Conservation (phyloP, 2,113 vertebrate species). For the Aegithalos caudatus region DNA sequence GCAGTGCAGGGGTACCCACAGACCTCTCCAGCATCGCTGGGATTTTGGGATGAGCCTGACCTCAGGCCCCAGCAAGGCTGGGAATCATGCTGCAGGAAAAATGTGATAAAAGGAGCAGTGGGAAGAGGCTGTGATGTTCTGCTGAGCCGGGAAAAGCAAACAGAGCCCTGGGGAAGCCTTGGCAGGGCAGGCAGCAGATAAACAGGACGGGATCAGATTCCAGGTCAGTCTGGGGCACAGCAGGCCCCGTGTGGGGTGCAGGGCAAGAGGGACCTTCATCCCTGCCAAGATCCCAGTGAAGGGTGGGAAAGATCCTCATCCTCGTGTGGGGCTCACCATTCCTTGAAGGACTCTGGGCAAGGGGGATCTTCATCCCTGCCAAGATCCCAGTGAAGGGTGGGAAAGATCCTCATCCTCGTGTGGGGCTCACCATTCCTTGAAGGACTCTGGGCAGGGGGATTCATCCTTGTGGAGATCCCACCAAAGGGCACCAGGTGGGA, state of each 20-base stretch:
- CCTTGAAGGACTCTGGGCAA: not conserved
- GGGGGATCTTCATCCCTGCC: not conserved
- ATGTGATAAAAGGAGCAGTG: rapidly evolving
- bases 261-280: not conserved
- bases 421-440: no score
- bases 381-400: not conserved
- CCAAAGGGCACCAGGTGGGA: not conserved
- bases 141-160: constrained; percentile 20
- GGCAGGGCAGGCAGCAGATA: not conserved
- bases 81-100: rapidly evolving
- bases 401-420: not conserved
- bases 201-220: not conserved
- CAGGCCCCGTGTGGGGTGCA: rapidly evolving
- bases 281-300: rapidly evolving
- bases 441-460: not conserved
- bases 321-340: not conserved
- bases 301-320: not conserved
- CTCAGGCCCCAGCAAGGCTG: not conserved
- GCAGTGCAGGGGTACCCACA: rapidly evolving
- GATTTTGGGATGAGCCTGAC: not conserved
- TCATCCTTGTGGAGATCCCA: not conserved
- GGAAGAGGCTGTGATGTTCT: not conserved
- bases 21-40: rapidly evolving
- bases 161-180: not conserved
- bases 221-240: constrained; percentile 1